Base-by-base conservation (phyloP, 1,140 invertebrate species). In the Lordiphosa collinella region DNA sequence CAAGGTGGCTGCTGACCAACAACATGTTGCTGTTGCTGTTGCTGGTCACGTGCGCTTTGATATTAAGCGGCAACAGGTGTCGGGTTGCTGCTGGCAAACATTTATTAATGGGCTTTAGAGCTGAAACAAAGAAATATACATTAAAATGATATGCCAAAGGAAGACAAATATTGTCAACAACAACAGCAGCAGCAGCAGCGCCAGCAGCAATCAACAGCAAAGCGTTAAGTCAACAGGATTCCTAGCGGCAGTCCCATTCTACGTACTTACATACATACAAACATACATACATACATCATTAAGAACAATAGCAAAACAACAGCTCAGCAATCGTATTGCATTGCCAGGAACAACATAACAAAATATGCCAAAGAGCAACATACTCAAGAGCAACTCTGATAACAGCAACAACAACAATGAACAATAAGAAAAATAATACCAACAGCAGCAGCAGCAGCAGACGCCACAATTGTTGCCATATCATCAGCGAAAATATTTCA, bases 21-120 rank as follows among this genome's bases (percentile, higher is more conserved):
- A 49, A 38, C 25, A 38, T 16, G 58, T 25, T 46, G 59, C 25
- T 31, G 47, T 18, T 35, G 36, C 35, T 25, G 35, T 31, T 44
- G 41, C 41, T 54, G 57, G 70, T 74, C 71, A 75, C 71, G 71
- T 74, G 71, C 71, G 56, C 61, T 43, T 65, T 64, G 51, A 65
- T 56, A 47, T 65, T 14, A 9, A 56, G 62, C 60, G 36, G 29
- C 34, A 46, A 47, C 62, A 64, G 62, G 35, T 64, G 50, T 63
- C 38, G 16, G 29, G 18, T 16, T 9, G 25, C 25, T 10, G 3
- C 10, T n/a, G 18, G 3, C 11, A 38, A 38, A 14, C 36, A 14
- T 9, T 38, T 37, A 8, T 25, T 29, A 29, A 29, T 29, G 25
- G 25, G 25, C 6, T 2, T 29, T 29, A 29, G 2, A 29, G 2